Base-by-base conservation (phyloP, 2,797 vertebrate genomes). In the Pterois miles region DNA sequence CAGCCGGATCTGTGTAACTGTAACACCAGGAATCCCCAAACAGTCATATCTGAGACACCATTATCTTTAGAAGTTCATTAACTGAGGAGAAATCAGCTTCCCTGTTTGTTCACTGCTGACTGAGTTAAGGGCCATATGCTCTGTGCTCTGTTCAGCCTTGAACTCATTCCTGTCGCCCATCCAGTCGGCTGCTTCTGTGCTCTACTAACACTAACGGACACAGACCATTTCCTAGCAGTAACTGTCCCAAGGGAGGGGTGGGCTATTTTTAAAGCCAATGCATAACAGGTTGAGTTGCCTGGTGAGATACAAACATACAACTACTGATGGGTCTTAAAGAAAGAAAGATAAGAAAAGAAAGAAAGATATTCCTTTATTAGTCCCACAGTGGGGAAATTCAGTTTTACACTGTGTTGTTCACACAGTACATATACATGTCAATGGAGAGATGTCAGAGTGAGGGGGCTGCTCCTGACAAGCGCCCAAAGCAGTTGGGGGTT, bases 251-350 rank as follows among this genome's bases (percentile, higher is more conserved):
- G 68, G 74, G 84, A 82, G 60, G 64, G 63, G 52, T 56, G 56
- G 62, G 71, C 77, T 83, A 71, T 85, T 82, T 86, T 88, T 76
- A 81, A 76, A 84, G 59, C 66, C 48, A 62, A 56, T 54, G 72
- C 65, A 54, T 80, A 84, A 62, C 71, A 82, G 36, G 72, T 77
- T 82, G 73, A 82, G 78, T 73, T 46, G 73, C 73, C 71, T 71
- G 63, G 18, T n/a, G 71, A 82, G 58, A 80, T n/a, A 36, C n/a
- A 76, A 83, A 81, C 20, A 16, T 34, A 48, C 48, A 40, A 38
- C 40, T 38, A 69, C 29, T 48, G 52, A 72, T 9, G 46, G 22
- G 40, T 52, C 25, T 59, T 40, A n/a, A n/a, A n/a, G n/a, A n/a
- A n/a, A n/a, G n/a, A n/a, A n/a, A n/a, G n/a, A n/a, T n/a, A n/a